A percentile compares a stretch with the other conserved stretches of the same genome.
These are phyloP conservation scores for Paedocypris micromegethes DNA, from an alignment of 2,797 vertebrate genomes.

Conservation along the genomic window DNA sequence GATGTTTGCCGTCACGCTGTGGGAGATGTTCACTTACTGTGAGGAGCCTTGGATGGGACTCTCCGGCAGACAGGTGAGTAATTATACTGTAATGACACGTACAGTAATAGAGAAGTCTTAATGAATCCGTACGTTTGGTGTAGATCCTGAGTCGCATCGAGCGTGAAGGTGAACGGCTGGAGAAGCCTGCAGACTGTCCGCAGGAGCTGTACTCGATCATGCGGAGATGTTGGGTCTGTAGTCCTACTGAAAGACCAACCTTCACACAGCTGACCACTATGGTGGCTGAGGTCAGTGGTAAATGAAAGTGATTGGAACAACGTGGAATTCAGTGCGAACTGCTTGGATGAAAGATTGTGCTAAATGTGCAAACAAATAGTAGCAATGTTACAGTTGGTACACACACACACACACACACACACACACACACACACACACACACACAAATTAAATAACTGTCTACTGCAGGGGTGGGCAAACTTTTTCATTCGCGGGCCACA, in stretches of 20 bases:
- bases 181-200: slow-evolving; percentile 75
- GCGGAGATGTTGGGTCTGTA: slow-evolving; percentile 77
- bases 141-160: slow-evolving; percentile 79
- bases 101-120: no score
- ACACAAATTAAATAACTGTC: no score
- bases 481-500: no score
- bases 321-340: no score
- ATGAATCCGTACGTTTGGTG: background rate
- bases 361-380: no score
- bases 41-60: slow-evolving; percentile 85
- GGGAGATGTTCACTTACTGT: slow-evolving; percentile 89
- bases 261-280: slow-evolving; percentile 67
- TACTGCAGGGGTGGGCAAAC: no score
- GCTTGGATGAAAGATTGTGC: no score
- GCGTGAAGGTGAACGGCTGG: slow-evolving; percentile 72
- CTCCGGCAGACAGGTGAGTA: slow-evolving; percentile 71
- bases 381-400: no score
- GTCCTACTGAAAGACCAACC: slow-evolving; percentile 69
- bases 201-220: slow-evolving; percentile 73
- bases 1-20: slow-evolving; percentile 87
- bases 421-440: no score
- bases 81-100: background rate
- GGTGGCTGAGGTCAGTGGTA: slow-evolving; percentile 71
- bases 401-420: no score
- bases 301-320: no score